A percentile compares a stretch with the other conserved stretches of the same genome.
Conservation (phyloP, 2,113 vertebrate genomes). For the Murina feae region DNA sequence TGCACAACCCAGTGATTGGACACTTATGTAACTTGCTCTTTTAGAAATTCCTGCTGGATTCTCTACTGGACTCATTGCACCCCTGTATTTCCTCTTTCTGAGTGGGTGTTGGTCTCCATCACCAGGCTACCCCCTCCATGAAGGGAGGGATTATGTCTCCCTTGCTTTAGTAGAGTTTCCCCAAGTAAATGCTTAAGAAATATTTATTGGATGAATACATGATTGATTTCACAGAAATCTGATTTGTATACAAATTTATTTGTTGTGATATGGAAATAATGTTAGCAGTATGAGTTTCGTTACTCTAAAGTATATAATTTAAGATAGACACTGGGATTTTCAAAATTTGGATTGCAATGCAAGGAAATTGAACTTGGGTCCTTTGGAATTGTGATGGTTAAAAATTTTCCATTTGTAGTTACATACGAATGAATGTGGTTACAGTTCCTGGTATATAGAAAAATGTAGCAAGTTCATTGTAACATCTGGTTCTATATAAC, state of each 20-base stretch:
- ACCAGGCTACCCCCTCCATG: neutral
- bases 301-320: neutral
- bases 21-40: neutral
- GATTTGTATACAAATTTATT: slow-evolving; percentile 2
- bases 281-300: slow-evolving; percentile 9
- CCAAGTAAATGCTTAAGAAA: neutral
- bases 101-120: neutral
- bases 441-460: neutral
- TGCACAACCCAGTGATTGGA: no score
- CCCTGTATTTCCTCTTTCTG: neutral
- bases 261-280: neutral
- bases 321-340: neutral
- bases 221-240: slow-evolving; percentile 34
- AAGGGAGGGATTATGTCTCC: neutral
- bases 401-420: neutral
- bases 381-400: slow-evolving; percentile 31
- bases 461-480: neutral
- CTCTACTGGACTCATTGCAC: neutral
- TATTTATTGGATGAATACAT: neutral
- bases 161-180: neutral
- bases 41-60: neutral
- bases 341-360: neutral
- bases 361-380: slow-evolving; percentile 6
- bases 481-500: neutral
- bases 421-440: neutral